Conservation (phyloP, 1,140 invertebrate species). For the Homalodisca vitripennis region DNA sequence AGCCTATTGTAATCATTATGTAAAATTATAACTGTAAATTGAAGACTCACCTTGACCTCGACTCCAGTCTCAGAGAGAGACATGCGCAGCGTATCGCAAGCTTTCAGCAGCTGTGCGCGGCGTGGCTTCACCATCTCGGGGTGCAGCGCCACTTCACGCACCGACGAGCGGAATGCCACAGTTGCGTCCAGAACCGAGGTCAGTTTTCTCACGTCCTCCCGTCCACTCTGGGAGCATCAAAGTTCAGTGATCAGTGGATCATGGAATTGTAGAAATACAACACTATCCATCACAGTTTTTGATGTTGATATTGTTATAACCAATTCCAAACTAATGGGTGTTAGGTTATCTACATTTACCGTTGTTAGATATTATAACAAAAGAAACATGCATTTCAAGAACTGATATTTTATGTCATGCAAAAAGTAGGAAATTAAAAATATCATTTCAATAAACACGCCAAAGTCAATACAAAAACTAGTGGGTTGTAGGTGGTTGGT, state of each 20-base stretch:
- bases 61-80: constrained; percentile 49
- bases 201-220: background rate
- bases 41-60: constrained; percentile 14
- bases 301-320: background rate
- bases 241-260: background rate
- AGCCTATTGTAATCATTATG: background rate
- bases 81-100: constrained; percentile 70
- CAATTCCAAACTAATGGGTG: background rate
- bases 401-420: background rate
- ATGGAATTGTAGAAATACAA: too few relatives aligned
- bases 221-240: background rate
- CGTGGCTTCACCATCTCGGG: constrained; percentile 45
- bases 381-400: background rate
- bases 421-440: too few relatives aligned
- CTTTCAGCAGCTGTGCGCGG: constrained; percentile 55
- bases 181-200: constrained; percentile 55
- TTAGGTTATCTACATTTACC: background rate
- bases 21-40: background rate
- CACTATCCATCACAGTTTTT: background rate
- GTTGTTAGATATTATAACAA: too few relatives aligned
- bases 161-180: constrained; percentile 58
- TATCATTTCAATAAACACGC: too few relatives aligned
- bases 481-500: too few relatives aligned
- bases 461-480: too few relatives aligned
- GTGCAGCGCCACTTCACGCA: constrained; percentile 56